A percentile compares a stretch with the other conserved stretches of the same genome.
Conservation (phyloP, 1,140 invertebrate species). For the Caenorhabditis latens region DNA sequence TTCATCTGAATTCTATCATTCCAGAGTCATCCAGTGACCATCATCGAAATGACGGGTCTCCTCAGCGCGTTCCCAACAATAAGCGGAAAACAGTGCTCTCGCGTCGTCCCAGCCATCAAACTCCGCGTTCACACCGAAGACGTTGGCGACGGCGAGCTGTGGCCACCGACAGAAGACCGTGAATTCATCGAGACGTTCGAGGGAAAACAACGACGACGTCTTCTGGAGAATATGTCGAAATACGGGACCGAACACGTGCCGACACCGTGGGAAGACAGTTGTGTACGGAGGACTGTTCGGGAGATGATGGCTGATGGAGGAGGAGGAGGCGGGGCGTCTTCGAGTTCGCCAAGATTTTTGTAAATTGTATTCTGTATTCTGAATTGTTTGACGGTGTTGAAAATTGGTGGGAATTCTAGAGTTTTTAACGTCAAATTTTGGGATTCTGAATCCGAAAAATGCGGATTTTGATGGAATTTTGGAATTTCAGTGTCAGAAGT, state of each 20-base stretch:
- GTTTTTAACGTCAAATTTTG: no score
- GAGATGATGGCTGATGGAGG: conserved; percentile 12
- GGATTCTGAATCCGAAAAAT: no score
- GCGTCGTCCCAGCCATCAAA: conserved; percentile 23
- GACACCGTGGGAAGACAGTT: conserved; percentile 27
- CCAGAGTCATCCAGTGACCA: background rate
- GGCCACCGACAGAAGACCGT: background rate
- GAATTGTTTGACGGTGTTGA: no score
- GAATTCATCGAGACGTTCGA: conserved; percentile 18
- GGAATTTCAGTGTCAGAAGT: no score
- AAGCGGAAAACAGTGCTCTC: background rate
- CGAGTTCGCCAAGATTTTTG: no score
- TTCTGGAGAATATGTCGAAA: conserved; percentile 41
- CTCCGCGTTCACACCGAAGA: conserved; percentile 15
- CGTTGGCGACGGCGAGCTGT: background rate
- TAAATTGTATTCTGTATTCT: no score
- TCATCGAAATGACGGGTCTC: conserved; percentile 26
- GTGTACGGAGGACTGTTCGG: background rate
- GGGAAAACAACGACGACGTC: conserved; percentile 36
- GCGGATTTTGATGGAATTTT: no score
- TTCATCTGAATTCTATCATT: background rate
- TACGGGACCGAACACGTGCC: conserved; percentile 20
- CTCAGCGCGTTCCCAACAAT: background rate
- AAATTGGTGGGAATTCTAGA: no score
- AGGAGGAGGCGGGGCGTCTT: no score